Evolutionary conservation across 2,797 vertebrate species (phyloP), one percentile per base, ranked within the genome.

Genomic region (Ateles fusciceps): DNA sequence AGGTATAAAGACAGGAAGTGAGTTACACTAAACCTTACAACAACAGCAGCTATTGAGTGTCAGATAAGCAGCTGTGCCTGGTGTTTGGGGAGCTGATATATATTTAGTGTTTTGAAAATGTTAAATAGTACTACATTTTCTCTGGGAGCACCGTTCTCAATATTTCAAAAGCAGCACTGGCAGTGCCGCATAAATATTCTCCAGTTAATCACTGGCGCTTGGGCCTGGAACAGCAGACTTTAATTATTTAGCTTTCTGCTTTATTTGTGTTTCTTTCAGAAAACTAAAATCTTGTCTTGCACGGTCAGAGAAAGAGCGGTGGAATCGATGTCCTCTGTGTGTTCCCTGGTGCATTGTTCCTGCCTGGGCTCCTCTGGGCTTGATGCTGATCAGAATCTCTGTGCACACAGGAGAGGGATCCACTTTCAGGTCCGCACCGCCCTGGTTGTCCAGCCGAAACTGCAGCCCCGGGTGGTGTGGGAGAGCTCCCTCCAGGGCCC

Each of bases 1-100:
- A 98, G 98, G 98, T 98, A 91, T 96, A 95, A 98, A 98, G 98
- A 98, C 98, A 99, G 99, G 99, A 99, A 99, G 99, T 98, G 97
- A 96, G 97, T 98, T 98, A 96, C 96, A 96, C 98, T 98, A 97
- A 98, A 92, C 90, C 94, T 97, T 96, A 94, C 97, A 98, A 97
- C 98, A 97, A 91, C 96, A 97, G 87, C 94, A 94, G 97, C n/a
- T 80, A 91, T 92, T 96, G 97, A 19, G 97, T 98, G 98, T 98
- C 98, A 98, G 97, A 98, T 97, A 97, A 98, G 97, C 95, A 97
- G 94, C 89, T 96, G 97, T 91, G 95, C 89, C 97, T 78, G 10
- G 84, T 68, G 85, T 78, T 89, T 8, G 17, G 89, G 9, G 19
- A 80, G 42, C 24, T 93, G 91, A 91, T 87, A 28, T 5, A 78